Conservation (phyloP, 2,888 invertebrate species). For the Empis stercorea region DNA sequence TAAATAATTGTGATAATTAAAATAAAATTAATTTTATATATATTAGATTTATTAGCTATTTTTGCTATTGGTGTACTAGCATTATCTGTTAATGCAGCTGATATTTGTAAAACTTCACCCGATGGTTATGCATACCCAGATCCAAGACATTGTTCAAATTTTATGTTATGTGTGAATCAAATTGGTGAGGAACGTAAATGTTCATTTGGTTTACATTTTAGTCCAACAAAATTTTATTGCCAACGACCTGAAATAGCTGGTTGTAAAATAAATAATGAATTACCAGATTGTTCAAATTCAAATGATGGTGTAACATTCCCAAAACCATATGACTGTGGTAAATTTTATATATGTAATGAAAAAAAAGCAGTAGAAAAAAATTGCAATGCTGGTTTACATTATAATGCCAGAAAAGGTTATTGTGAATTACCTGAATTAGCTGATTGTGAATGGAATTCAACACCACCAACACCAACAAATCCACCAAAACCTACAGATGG, state of each 20-base stretch:
- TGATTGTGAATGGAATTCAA: not conserved
- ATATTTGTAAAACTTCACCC: not conserved
- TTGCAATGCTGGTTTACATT: slow-evolving; percentile 40
- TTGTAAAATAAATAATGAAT: not conserved
- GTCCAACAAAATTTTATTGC: not conserved
- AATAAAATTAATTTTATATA: too few species aligned
- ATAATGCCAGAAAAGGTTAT: not conserved
- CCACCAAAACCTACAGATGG: not conserved
- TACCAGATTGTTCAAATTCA: not conserved
- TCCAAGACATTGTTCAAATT: not conserved
- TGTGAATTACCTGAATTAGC: not conserved
- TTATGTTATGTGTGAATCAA: not conserved
- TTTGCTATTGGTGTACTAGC: too few species aligned
- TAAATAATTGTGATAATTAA: too few species aligned
- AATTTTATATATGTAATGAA: slow-evolving; percentile 18
- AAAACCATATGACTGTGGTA: slow-evolving; percentile 22
- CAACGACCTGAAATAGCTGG: not conserved
- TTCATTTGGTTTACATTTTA: not conserved
- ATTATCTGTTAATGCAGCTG: not conserved
- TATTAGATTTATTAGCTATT: too few species aligned
- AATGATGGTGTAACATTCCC: slow-evolving; percentile 7
- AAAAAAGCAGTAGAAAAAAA: slow-evolving; percentile 38
- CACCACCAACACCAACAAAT: not conserved
- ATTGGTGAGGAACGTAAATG: not conserved
- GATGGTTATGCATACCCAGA: not conserved